phyloP scores from a whole-genome alignment of 2,888 invertebrate species.

The Girardia tigrina region DNA sequence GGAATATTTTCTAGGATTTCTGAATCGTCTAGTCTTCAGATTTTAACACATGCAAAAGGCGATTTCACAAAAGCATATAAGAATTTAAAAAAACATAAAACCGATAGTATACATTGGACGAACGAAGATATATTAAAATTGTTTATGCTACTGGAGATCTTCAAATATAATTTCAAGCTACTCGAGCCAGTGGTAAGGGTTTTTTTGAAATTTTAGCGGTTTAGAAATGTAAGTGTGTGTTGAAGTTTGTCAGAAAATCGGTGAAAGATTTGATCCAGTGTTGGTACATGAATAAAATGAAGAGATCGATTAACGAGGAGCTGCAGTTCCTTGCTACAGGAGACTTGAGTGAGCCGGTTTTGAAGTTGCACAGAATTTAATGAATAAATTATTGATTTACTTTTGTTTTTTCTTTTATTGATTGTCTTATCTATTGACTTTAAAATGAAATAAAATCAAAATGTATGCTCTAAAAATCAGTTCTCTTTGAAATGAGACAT shows the following conservation, averaged over 20 bases:
- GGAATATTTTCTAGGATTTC: not conserved
- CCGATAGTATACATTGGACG: not conserved
- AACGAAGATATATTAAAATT: not conserved
- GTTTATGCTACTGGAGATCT: constrained; percentile 4
- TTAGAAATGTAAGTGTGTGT: not conserved
- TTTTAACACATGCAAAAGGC: not conserved
- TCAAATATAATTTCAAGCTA: constrained; percentile 5
- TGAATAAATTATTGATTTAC: not conserved
- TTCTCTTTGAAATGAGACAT: no score
- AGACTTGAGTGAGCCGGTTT: not conserved
- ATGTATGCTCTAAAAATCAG: no score
- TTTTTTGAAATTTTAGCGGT: no score
- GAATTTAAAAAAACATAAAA: not conserved
- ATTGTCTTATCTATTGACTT: no score
- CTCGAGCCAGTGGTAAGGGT: not conserved
- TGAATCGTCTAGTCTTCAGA: not conserved
- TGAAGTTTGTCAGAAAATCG: not conserved
- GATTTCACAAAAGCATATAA: not conserved
- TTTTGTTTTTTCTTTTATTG: no score
- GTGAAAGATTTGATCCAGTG: not conserved
- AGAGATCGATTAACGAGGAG: not conserved
- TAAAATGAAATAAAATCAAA: no score
- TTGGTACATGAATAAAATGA: constrained; percentile 3
- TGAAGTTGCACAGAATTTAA: not conserved
- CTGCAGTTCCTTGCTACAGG: not conserved